Conservation (phyloP, 2,888 invertebrate genomes). For the Hanleya hanleyi region DNA sequence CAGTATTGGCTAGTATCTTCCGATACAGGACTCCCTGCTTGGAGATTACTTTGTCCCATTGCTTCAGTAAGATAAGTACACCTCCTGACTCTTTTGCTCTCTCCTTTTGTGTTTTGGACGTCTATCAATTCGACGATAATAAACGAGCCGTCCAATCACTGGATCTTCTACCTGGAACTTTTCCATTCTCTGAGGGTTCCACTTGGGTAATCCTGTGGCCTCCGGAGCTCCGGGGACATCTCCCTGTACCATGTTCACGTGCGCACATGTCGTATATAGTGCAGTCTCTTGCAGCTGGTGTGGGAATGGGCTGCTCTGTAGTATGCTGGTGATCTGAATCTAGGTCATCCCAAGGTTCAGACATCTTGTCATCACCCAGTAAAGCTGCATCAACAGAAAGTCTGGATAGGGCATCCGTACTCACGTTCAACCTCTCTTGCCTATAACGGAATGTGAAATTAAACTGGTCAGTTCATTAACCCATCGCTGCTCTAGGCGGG, state of each 20-base stretch:
- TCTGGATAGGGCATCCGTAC: conserved; percentile 28
- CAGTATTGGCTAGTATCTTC: not conserved
- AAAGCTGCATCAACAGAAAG: not conserved
- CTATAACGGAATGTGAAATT: conserved; percentile 25
- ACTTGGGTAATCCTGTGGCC: not conserved
- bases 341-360: too few species aligned
- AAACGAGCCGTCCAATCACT: not conserved
- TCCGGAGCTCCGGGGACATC: not conserved
- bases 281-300: not conserved
- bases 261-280: not conserved
- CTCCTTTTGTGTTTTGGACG: not conserved
- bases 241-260: not conserved
- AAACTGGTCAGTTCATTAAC: conserved; percentile 21
- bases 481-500: conserved; percentile 33
- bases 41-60: not conserved
- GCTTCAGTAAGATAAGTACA: not conserved
- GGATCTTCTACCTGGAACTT: not conserved
- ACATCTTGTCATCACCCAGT: too few species aligned
- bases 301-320: too few species aligned
- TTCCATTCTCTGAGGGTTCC: not conserved
- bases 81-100: not conserved
- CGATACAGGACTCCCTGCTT: not conserved
- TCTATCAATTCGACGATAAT: not conserved
- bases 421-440: not conserved
- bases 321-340: too few species aligned